phyloP scores from a whole-genome alignment of 2,888 invertebrate species.

The Hololepta plana region DNA sequence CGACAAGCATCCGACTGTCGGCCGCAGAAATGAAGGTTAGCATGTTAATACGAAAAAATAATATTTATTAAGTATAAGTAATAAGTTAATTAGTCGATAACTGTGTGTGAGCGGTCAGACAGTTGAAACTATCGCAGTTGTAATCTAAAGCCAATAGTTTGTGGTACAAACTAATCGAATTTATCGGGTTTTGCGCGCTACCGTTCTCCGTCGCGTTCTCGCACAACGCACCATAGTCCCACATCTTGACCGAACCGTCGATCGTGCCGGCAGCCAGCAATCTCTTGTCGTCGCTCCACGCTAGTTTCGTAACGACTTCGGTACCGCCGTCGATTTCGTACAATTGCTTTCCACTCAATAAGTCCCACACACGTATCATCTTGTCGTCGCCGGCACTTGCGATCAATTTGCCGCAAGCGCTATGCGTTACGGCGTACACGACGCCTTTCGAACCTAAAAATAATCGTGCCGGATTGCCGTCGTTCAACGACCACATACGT shows the following conservation, averaged over 20 bases:
- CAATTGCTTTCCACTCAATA: conserved; percentile 42
- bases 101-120: conserved; percentile 11
- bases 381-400: conserved; percentile 71
- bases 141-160: conserved; percentile 17
- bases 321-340: conserved; percentile 47
- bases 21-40: too few relatives aligned
- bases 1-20: conserved; percentile 41
- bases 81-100: too few relatives aligned
- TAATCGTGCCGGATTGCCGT: conserved; percentile 64
- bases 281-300: conserved; percentile 40
- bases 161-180: conserved; percentile 6
- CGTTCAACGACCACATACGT: conserved; percentile 71
- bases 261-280: conserved; percentile 48
- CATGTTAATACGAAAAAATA: too few relatives aligned
- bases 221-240: conserved; percentile 28
- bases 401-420: conserved; percentile 66
- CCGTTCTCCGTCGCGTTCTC: conserved; percentile 8
- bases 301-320: conserved; percentile 39
- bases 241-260: conserved; percentile 46
- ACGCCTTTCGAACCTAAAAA: conserved; percentile 60
- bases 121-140: conserved; percentile 18
- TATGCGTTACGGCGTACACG: conserved; percentile 62
- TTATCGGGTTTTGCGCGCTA: conserved; percentile 8
- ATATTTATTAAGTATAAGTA: too few relatives aligned
- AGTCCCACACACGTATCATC: conserved; percentile 54